Evolutionary conservation across 2,113 vertebrate species (phyloP), one percentile per base, ranked within the genome.

Genomic region (Sturnira hondurensis): DNA sequence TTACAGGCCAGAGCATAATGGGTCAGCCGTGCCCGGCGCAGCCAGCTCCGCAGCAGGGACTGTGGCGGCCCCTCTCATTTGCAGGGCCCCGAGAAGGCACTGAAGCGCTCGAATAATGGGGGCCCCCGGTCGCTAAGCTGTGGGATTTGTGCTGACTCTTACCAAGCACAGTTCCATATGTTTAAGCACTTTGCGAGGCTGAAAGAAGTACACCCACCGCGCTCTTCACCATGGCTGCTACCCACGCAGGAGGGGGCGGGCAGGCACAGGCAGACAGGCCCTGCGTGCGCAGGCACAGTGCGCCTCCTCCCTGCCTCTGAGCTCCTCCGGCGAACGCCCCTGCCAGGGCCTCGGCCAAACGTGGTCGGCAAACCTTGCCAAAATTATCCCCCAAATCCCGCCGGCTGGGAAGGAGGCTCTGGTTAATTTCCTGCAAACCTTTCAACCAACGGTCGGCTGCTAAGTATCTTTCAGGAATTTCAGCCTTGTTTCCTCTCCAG

Each of bases 141-240:
- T 41, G 4, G 94, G 97, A 80, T 98, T 97, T 93, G 96, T 96
- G 95, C 97, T 73, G 97, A 97, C 97, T 98, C 97, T 92, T 95
- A 71, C 81, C 65, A 86, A 97, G 97, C 82, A 76, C 89, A 78
- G 97, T 97, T 98, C 98, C 98, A 97, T 98, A 97, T 98, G 97
- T 81, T 96, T 85, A 81, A 97, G 95, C 77, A 63, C 0, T 78
- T 97, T 91, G 17, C 77, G 87, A 91, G 70, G 33, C 97, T 97
- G 97, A 94, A 96, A 98, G 93, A 96, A 98, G 97, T 92, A 98
- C 98, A 97, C 98, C 98, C 98, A 98, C 98, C 97, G 45, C 86
- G 0, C 93, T 90, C 97, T 97, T 83, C 97, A 94, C 98, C 98
- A 97, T 98, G 98, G 98, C 80, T 98, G 98, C 98, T 98, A 86